These are phyloP conservation scores for Rhagonycha lutea DNA, from an alignment of 2,888 invertebrate genomes.

Conservation along the genomic window DNA sequence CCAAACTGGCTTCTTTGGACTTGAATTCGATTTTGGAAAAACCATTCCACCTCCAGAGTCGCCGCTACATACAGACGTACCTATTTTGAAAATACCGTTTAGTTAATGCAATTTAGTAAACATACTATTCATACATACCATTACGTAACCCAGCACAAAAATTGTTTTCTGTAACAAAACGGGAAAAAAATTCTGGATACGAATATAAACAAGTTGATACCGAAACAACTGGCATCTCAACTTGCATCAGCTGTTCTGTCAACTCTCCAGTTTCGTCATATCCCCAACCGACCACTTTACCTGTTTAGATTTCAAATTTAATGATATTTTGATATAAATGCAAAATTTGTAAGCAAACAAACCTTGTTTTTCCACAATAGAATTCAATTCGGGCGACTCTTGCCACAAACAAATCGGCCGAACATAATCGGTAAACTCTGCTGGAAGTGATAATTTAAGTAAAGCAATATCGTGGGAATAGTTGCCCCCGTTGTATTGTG, in stretches of 20 bases:
- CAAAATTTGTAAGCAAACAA: background rate
- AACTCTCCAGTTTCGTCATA: conserved; percentile 63
- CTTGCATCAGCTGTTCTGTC: conserved; percentile 62
- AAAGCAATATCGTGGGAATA: conserved; percentile 49
- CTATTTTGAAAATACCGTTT: conserved; percentile 41
- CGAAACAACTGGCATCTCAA: conserved; percentile 65
- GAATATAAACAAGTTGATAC: conserved; percentile 64
- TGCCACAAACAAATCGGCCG: conserved; percentile 51
- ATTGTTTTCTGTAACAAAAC: conserved; percentile 62
- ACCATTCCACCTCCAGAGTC: conserved; percentile 56
- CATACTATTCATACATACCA: conserved; percentile 41
- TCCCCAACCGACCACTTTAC: conserved; percentile 56
- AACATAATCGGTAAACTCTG: conserved; percentile 47
- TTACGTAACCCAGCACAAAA: conserved; percentile 58
- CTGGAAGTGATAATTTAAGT: conserved; percentile 42
- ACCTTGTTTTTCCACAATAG: conserved; percentile 41
- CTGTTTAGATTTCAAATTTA: conserved; percentile 35
- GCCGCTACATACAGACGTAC: conserved; percentile 62
- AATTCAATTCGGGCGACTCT: conserved; percentile 33
- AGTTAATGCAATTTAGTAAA: background rate
- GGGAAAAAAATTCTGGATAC: conserved; percentile 63
- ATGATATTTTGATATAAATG: background rate
- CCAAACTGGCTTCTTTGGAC: conserved; percentile 40
- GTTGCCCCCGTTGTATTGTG: conserved; percentile 43
- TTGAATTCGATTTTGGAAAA: conserved; percentile 41